Base-by-base conservation (phyloP, 2,797 vertebrate species). In the Betta splendens region DNA sequence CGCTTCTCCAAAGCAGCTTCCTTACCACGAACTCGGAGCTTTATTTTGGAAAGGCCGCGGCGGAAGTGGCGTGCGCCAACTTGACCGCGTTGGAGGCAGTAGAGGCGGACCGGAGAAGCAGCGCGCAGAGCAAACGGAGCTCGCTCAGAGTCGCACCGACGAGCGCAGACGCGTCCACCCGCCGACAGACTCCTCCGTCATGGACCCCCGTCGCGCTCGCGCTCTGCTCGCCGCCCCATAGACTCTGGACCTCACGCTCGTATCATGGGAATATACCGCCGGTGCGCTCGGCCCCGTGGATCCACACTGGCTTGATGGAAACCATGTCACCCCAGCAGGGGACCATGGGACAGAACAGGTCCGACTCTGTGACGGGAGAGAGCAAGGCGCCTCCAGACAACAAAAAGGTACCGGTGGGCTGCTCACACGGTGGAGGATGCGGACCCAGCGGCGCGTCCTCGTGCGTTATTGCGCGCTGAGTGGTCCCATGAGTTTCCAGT, bases 291-390 rank as follows among this genome's bases (percentile, higher is more conserved):
- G 58, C 57, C 45, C 71, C 59, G 77, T 81, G 83, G 82, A 85
- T 69, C 31, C 72, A 53, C 59, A 13, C 77, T 70, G 81, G 29
- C 89, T 94, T 94, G 75, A 95, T 96, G 95, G 94, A 94, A 89
- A 94, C 85, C 83, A 97, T 97, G 95, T 95, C 94, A 81, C 95
- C 95, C 40, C 94, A 95, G 88, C 94, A 95, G 89, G 93, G 94
- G 83, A 92, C 91, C 84, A 88, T 94, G 76, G 93, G 92, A 61
- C 94, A 93, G 86, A 89, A 85, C 65, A 89, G 94, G 81, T 93
- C 93, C 63, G 92, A 91, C 50, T 94, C 94, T 55, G 80, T 96
- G 85, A 90, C 92, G 4, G 92, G 90, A 29, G 93, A 93, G 35
- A 82, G 75, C 64, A 92, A 92, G 63, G 70, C 86, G 62, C 63